Evolutionary conservation across 2,888 invertebrate genomes (phyloP), one percentile per base, ranked within the genome.

Genomic region (Bombylius discolor): DNA sequence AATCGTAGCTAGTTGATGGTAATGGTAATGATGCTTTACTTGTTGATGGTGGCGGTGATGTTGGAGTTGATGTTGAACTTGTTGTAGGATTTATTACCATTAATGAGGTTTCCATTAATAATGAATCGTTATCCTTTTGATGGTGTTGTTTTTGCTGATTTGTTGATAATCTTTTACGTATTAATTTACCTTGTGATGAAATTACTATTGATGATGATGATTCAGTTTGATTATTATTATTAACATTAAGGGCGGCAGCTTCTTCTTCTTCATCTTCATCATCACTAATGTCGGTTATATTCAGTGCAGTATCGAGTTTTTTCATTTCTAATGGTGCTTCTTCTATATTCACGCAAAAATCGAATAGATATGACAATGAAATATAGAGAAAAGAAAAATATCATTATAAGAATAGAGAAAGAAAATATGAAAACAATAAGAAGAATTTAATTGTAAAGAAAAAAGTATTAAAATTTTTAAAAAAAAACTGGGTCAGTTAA

Each of bases 31-130:
- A n/a, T 42, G 52, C 23, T 23, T 23, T 23, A 45, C 44, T 36
- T 48, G 7, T 46, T 47, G 32, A 31, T 62, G 33, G 59, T 62
- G 13, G 60, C 60, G 8, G 60, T 61, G 59, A 62, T 61, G 60
- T 56, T 49, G 56, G 60, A 49, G 51, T 61, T 62, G 52, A 60
- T 59, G 58, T 58, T 62, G 64, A 48, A 50, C 60, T 53, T 58
- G 33, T 36, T 55, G 53, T 58, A 32, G 65, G 59, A 56, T 65
- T 66, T 52, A 66, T 61, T 34, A 68, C 66, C 63, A 71, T 68
- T 53, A 73, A 61, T 51, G 73, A 73, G 49, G 74, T 74, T 63
- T 73, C 73, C 69, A 67, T 67, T 56, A 67, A 61, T 53, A 64
- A 58, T 47, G 67, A 67, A 51, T 66, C 66, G 52, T 62, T 63